Evolutionary conservation across 2,113 vertebrate species (phyloP).

Genomic region (Sterrhoptilus dennistouni): DNA sequence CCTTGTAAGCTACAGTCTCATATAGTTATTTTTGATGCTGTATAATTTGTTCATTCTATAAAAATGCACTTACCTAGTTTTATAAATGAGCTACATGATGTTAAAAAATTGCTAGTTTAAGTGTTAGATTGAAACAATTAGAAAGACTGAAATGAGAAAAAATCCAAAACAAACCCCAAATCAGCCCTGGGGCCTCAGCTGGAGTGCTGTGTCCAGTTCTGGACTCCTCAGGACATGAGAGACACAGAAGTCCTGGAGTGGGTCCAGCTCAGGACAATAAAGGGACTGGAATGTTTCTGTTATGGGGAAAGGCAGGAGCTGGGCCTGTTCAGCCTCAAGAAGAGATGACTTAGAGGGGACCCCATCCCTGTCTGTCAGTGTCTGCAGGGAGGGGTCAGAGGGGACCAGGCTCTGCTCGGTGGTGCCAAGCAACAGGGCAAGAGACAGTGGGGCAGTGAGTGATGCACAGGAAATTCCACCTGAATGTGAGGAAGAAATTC

Average conservation of each 20-base stretch:
- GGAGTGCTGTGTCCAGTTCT: background rate
- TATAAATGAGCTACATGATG: background rate
- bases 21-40: background rate
- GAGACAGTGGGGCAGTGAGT: fast-evolving
- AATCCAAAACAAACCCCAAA: background rate
- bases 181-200: background rate
- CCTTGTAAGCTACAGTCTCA: background rate
- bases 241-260: background rate
- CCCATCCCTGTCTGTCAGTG: background rate
- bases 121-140: background rate
- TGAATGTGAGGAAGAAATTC: background rate
- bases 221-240: background rate
- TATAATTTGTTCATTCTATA: background rate
- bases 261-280: background rate
- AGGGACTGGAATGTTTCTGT: background rate
- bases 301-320: background rate
- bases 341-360: no score
- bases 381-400: background rate
- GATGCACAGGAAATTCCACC: background rate
- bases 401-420: fast-evolving
- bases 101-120: background rate
- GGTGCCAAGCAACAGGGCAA: fast-evolving
- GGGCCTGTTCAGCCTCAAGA: background rate
- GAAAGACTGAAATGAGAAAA: background rate
- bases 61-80: background rate